Base-by-base conservation (phyloP, 2,113 vertebrate genomes). In the Chionis minor region DNA sequence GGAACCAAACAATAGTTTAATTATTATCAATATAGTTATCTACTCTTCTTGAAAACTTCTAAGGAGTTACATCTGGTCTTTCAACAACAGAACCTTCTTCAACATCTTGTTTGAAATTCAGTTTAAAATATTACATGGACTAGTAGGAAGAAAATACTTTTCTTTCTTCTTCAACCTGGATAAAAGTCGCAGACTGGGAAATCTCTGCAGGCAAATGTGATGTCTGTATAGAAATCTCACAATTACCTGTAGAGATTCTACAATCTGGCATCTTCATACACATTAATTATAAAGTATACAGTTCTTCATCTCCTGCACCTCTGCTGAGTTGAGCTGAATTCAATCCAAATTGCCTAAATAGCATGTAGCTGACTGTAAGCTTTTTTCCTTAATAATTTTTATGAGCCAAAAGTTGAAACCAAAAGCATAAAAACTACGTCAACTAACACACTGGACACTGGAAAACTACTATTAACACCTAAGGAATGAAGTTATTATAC, bases 121-220 rank as follows among this genome's bases (percentile, higher is more conserved):
- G 9, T 69, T 70, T 38, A 28, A 89, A 90, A 54, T 21, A 79
- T 28, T 44, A 52, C 58, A 30, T 0, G 6, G 40, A 80, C 32
- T 14, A 44, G 55, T 33, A 82, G 45, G 63, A 84, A 78, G 85
- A 35, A 91, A 86, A 33, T 32, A 47, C 59, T 95, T 55, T 35
- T 45, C 30, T 66, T 54, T 61, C 80, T 85, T 85, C 91, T 80
- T 92, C 95, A 95, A 42, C 75, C 82, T 95, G 87, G 86, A 98
- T 81, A 82, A 81, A 90, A 94, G 97, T 97, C 98, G 44, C 97
- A 98, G 98, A 99, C 98, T 99, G 98, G 95, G 98, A 99, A 99
- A 99, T 99, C 99, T 99, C 99, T 99, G 98, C 98, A 99, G 99
- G 99, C 99, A 99, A 99, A 98, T 99, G 99, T 99, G 99, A 99